Evolutionary conservation across 35 echinoderm and acorn worm genomes (phyloP).

Genomic region (Apostichopus parvimensis): DNA sequence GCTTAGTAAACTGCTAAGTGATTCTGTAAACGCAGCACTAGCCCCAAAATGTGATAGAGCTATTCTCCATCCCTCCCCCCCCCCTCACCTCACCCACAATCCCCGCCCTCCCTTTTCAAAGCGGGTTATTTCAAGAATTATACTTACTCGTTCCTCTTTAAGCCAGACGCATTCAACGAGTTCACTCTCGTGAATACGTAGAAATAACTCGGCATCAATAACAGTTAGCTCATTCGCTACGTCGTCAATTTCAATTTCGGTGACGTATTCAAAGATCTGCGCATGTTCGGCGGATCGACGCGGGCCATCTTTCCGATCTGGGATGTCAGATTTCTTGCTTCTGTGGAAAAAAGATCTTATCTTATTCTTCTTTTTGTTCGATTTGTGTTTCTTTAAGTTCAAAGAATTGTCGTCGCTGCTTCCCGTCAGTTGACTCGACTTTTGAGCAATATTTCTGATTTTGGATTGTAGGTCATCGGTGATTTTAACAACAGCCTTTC

Average conservation of each 20-base stretch:
- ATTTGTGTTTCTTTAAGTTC: background rate
- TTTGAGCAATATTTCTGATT: background rate
- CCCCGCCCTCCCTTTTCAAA: background rate
- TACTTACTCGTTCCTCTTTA: constrained; percentile 62
- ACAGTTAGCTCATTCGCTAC: constrained; percentile 76
- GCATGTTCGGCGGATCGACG: too few relatives aligned
- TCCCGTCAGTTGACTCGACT: background rate
- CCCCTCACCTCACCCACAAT: too few relatives aligned
- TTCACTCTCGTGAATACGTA: constrained; percentile 83
- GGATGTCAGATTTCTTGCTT: background rate
- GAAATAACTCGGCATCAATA: constrained; percentile 73
- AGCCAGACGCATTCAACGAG: constrained; percentile 84
- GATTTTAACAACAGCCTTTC: background rate
- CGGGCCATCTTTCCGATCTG: background rate
- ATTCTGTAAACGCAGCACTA: too few relatives aligned
- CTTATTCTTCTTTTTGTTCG: background rate
- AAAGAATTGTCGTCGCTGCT: background rate
- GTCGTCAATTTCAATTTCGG: constrained; percentile 62
- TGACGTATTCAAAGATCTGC: constrained; percentile 35
- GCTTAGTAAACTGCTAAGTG: too few relatives aligned
- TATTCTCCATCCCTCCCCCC: too few relatives aligned
- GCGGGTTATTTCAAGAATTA: background rate
- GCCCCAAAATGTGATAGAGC: too few relatives aligned
- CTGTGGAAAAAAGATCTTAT: background rate
- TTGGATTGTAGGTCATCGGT: background rate